Conservation (phyloP, 2,888 invertebrate species). For the Sinotaia quadrata region DNA sequence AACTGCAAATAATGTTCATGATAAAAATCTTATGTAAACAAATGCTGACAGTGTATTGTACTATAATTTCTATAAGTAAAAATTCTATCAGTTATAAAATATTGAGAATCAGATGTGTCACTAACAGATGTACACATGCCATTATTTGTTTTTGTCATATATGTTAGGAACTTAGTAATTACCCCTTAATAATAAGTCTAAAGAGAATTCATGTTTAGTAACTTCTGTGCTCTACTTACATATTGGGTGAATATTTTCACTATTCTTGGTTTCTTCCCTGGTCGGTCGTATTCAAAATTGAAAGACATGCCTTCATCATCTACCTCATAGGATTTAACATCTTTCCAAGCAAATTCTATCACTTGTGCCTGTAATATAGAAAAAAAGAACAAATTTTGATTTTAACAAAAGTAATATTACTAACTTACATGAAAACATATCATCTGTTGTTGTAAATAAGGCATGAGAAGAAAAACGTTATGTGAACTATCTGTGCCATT, state of each 20-base stretch:
- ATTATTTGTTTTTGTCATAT: too few relatives aligned
- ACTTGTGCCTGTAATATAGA: slow-evolving; percentile 77
- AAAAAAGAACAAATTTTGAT: background rate
- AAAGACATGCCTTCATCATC: slow-evolving; percentile 95
- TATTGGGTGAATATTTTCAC: slow-evolving; percentile 91
- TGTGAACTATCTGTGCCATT: too few relatives aligned
- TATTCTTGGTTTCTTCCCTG: slow-evolving; percentile 86
- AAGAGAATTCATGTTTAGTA: too few relatives aligned
- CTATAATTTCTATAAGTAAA: too few relatives aligned
- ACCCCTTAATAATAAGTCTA: too few relatives aligned
- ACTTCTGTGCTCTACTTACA: slow-evolving; percentile 80
- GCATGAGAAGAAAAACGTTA: background rate
- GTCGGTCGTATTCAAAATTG: slow-evolving; percentile 87
- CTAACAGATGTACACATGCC: too few relatives aligned
- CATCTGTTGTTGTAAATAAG: background rate
- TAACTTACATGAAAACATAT: background rate
- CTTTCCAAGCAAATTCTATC: slow-evolving; percentile 87
- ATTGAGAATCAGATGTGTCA: too few relatives aligned
- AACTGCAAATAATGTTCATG: too few relatives aligned
- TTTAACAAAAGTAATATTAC: background rate
- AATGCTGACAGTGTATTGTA: too few relatives aligned
- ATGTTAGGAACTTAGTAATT: too few relatives aligned
- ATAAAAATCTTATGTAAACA: too few relatives aligned
- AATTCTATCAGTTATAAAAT: too few relatives aligned
- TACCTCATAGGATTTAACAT: slow-evolving; percentile 87